Percentiles rank a stretch among this genome's conserved stretches.
Conservation (phyloP, 2,113 vertebrate genomes). For the Glareola pratincola region DNA sequence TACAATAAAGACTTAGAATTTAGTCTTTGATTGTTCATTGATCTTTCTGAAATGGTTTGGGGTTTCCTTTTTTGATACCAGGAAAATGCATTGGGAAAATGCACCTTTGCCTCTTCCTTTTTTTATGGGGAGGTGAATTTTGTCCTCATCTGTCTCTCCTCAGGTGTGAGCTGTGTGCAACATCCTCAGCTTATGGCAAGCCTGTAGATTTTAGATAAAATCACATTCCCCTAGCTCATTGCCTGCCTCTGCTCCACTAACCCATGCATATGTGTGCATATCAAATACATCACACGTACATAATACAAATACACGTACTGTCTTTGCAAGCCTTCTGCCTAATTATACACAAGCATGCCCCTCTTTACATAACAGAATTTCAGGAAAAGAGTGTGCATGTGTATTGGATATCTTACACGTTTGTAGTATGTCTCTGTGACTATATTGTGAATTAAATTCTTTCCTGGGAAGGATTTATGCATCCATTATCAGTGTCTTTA, state of each 20-base stretch:
- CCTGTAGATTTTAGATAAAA: neutral
- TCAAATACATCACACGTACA: neutral
- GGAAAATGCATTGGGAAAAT: neutral
- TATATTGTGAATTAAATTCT: neutral
- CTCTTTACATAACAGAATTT: neutral
- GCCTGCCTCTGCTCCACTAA: neutral
- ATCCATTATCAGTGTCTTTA: neutral
- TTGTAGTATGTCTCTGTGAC: neutral
- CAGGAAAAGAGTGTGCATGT: neutral
- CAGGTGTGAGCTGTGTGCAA: neutral
- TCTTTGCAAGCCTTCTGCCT: neutral
- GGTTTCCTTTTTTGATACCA: neutral
- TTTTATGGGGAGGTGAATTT: neutral
- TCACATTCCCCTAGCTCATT: neutral
- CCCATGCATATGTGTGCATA: neutral
- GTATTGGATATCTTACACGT: neutral
- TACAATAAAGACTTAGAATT: neutral
- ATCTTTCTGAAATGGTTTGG: neutral
- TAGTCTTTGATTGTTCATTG: neutral
- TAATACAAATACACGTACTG: neutral
- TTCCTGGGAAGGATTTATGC: neutral
- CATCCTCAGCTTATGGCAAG: neutral
- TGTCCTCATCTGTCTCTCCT: neutral
- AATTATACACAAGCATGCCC: neutral
- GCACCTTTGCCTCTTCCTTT: neutral